These are phyloP conservation scores for Tachuris rubrigastra DNA, from an alignment of 2,113 vertebrate species.

Conservation along the genomic window DNA sequence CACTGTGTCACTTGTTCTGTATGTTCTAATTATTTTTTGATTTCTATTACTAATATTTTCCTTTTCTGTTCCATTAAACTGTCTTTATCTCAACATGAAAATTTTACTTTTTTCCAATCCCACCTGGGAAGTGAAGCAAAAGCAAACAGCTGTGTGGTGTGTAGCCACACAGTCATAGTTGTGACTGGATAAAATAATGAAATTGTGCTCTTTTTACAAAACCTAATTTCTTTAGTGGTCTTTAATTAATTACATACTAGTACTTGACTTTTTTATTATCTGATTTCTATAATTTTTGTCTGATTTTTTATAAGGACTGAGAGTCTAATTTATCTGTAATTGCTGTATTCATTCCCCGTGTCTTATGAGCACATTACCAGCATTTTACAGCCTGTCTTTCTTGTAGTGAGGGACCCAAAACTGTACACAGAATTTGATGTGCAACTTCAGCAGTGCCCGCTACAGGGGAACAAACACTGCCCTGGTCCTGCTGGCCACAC, in stretches of 20 bases:
- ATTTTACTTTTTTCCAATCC: not conserved
- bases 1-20: not conserved
- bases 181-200: not conserved
- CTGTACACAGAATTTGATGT: not conserved
- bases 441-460: not conserved
- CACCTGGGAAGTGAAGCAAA: not conserved
- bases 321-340: not conserved
- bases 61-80: not conserved
- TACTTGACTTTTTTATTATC: not conserved
- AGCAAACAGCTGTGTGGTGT: not conserved
- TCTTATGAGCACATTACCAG: not conserved
- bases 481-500: not conserved
- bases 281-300: not conserved
- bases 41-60: not conserved
- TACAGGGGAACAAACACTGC: not conserved
- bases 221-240: accelerated
- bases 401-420: not conserved
- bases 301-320: not conserved
- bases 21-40: not conserved
- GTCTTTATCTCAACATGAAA: not conserved
- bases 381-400: not conserved
- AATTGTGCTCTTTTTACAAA: not conserved
- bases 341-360: not conserved
- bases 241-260: not conserved
- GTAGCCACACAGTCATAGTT: not conserved